These are phyloP conservation scores for Pseudomyrmex dendroicus DNA, from an alignment of 1,140 invertebrate genomes.

Conservation along the genomic window DNA sequence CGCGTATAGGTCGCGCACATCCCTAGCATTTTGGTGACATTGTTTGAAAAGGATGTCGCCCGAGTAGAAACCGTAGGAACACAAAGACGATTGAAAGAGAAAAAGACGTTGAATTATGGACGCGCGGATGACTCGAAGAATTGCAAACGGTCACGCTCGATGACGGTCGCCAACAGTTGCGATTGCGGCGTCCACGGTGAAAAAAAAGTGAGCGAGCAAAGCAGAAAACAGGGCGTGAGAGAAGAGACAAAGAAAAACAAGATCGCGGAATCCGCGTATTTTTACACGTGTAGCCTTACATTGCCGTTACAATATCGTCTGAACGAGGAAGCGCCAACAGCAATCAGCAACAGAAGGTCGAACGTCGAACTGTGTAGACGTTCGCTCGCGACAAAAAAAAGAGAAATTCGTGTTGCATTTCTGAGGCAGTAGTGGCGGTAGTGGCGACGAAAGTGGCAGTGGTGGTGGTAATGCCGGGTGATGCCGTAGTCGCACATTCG, in stretches of 20 bases:
- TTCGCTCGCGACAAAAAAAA: conserved; percentile 26
- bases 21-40: conserved; percentile 14
- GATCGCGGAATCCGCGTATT: not conserved
- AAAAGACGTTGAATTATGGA: conserved; percentile 17
- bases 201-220: conserved; percentile 25
- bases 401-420: not conserved
- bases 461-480: conserved; percentile 1
- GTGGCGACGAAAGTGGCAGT: not conserved
- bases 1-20: not conserved
- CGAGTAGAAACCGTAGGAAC: not conserved
- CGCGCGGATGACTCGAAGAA: not conserved
- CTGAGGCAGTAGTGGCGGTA: conserved; percentile 5
- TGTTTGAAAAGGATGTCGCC: not conserved
- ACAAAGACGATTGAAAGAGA: not conserved
- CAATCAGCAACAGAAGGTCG: too few species aligned
- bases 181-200: conserved; percentile 32
- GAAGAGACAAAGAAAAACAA: conserved; percentile 9
- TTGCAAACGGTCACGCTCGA: conserved; percentile 21
- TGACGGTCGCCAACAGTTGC: conserved; percentile 24
- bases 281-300: too few species aligned
- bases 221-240: not conserved
- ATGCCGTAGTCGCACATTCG: conserved; percentile 30
- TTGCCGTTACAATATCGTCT: too few species aligned
- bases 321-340: too few species aligned
- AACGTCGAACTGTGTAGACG: too few species aligned